These are phyloP conservation scores for Burhinus oedicnemus DNA, from an alignment of 2,113 vertebrate genomes.

Conservation along the genomic window DNA sequence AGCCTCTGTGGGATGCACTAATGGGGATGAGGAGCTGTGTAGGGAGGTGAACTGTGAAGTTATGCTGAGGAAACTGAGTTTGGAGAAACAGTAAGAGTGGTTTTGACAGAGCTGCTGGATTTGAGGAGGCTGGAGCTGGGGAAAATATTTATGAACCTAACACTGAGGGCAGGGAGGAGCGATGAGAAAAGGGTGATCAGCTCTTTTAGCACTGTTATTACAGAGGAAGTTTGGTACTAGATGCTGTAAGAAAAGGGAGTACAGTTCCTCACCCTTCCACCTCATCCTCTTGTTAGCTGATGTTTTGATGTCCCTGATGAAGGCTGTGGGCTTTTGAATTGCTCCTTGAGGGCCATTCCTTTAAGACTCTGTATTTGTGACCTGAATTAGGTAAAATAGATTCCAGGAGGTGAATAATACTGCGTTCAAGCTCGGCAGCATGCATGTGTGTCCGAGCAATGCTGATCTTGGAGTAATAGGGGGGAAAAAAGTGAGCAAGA, in stretches of 20 bases:
- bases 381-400: neutral
- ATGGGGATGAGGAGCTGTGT: neutral
- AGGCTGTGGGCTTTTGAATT: neutral
- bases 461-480: neutral
- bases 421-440: accelerated
- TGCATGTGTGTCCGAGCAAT: neutral
- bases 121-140: neutral
- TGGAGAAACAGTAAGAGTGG: neutral
- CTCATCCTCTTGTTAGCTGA: neutral
- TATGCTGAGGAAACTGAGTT: neutral
- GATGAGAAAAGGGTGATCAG: neutral
- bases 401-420: neutral
- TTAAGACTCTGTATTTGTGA: neutral
- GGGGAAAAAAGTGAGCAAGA: neutral
- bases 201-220: neutral
- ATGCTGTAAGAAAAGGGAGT: neutral
- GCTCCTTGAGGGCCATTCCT: neutral
- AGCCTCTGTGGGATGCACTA: neutral
- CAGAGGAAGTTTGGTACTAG: neutral
- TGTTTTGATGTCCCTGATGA: neutral
- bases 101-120: neutral
- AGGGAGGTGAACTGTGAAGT: neutral
- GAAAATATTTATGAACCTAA: neutral
- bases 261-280: neutral
- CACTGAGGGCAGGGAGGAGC: accelerated